These are phyloP conservation scores for Helicoverpa zea DNA, from an alignment of 1,140 invertebrate species.

Conservation along the genomic window DNA sequence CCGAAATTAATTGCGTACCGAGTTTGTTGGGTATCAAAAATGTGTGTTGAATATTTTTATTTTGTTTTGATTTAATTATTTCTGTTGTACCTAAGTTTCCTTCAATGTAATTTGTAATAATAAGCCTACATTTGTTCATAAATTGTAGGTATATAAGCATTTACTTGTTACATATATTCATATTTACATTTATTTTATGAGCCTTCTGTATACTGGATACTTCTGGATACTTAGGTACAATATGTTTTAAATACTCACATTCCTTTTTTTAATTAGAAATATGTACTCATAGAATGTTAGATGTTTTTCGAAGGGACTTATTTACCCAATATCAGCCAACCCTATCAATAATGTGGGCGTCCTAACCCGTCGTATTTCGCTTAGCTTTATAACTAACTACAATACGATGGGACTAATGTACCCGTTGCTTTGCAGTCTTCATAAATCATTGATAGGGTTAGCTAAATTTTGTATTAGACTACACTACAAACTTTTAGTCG, in stretches of 20 bases:
- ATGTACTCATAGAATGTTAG: too few species aligned
- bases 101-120: too few species aligned
- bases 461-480: background rate
- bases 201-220: too few species aligned
- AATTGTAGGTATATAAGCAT: too few species aligned
- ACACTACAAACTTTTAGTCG: too few species aligned
- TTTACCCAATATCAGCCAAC: background rate
- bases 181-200: too few species aligned
- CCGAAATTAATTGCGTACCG: constrained; percentile 1
- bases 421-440: background rate
- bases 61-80: background rate
- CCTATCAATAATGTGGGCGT: constrained; percentile 43
- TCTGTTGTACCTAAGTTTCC: background rate
- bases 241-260: too few species aligned
- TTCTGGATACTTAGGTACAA: too few species aligned
- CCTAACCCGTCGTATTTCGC: constrained; percentile 52
- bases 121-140: too few species aligned
- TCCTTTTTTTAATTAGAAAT: too few species aligned
- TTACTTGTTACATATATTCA: too few species aligned
- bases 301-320: background rate
- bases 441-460: constrained; percentile 18
- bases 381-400: constrained; percentile 54
- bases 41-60: background rate
- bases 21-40: background rate
- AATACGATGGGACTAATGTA: constrained; percentile 16